Percentiles rank a stretch among this genome's conserved stretches.
These are phyloP conservation scores for Mesorhabditis belari DNA, from an alignment of 2,888 invertebrate species.

Conservation along the genomic window DNA sequence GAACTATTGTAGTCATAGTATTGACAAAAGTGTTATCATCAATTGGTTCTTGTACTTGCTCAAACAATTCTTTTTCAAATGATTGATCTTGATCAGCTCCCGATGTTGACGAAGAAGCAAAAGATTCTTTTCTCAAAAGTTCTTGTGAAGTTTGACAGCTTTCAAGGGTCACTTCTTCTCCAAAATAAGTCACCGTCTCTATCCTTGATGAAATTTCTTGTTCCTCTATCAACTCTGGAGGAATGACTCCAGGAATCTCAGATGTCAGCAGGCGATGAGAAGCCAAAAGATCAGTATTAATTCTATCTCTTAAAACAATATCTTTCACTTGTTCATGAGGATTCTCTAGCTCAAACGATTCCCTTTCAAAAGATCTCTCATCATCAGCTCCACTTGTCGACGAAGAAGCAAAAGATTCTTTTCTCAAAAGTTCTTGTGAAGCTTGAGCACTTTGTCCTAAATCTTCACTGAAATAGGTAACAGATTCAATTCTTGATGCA, in stretches of 20 bases:
- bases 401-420: neutral
- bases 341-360: neutral
- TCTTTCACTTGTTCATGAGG: too few species aligned
- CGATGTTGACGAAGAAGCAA: slow-evolving; percentile 10
- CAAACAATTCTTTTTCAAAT: slow-evolving; percentile 5
- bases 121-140: neutral
- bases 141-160: too few species aligned
- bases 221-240: too few species aligned
- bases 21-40: too few species aligned
- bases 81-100: slow-evolving; percentile 18
- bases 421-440: neutral
- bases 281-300: too few species aligned
- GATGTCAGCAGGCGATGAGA: too few species aligned
- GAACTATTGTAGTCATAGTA: too few species aligned
- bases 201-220: neutral
- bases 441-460: neutral
- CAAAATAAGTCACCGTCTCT: neutral
- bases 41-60: too few species aligned
- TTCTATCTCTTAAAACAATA: too few species aligned
- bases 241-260: too few species aligned
- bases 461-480: too few species aligned
- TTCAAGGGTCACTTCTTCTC: neutral
- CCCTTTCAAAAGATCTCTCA: neutral
- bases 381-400: slow-evolving; percentile 7
- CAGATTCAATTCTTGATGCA: too few species aligned